Evolutionary conservation across 2,888 invertebrate species (phyloP).

Genomic region (Drosophila limbata): DNA sequence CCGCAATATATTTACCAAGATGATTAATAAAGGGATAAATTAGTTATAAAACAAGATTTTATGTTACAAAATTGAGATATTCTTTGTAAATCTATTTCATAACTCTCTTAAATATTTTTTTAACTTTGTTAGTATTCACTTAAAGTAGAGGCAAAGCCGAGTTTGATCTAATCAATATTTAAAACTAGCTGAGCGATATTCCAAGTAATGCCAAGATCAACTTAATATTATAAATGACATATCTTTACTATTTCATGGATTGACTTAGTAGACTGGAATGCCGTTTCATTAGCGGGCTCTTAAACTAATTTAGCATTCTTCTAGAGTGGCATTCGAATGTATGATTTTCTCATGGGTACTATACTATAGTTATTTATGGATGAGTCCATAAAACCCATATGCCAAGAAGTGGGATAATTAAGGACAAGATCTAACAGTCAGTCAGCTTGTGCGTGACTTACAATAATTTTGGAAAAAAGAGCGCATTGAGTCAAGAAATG

Average conservation of each 20-base stretch:
- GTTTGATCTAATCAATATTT: neutral
- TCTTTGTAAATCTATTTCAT: neutral
- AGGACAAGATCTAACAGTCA: constrained; percentile 67
- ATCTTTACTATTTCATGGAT: neutral
- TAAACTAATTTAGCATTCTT: neutral
- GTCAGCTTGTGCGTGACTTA: constrained; percentile 69
- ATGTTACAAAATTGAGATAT: neutral
- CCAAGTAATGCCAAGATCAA: neutral
- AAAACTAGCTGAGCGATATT: neutral
- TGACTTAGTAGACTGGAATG: neutral
- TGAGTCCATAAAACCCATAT: constrained; percentile 12
- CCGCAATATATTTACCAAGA: neutral
- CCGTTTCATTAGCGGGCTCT: neutral
- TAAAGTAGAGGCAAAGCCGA: neutral
- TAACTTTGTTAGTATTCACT: neutral
- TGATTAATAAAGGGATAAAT: neutral
- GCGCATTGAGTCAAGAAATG: constrained; percentile 62
- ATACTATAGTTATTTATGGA: constrained; percentile 24
- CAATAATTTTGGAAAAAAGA: constrained; percentile 46
- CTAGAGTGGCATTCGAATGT: constrained; percentile 1
- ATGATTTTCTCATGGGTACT: constrained; percentile 3
- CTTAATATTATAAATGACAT: neutral
- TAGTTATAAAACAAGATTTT: neutral
- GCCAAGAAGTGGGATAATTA: constrained; percentile 59
- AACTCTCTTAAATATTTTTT: neutral